Evolutionary conservation across 2,113 vertebrate genomes (phyloP).

Genomic region (Callipepla squamata): DNA sequence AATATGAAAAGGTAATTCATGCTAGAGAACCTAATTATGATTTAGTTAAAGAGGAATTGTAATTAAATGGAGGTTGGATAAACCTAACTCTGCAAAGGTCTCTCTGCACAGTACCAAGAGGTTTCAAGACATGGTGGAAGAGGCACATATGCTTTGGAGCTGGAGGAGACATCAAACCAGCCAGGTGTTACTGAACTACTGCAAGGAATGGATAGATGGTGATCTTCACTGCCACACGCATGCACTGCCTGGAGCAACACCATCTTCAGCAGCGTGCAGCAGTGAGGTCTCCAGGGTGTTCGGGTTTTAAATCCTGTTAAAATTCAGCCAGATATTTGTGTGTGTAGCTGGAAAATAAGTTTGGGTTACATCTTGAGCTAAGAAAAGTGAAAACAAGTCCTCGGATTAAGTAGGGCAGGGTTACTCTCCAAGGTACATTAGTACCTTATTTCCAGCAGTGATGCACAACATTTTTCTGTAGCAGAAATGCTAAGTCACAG

Average conservation of each 20-base stretch:
- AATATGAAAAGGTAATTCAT: background rate
- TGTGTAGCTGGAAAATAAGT: background rate
- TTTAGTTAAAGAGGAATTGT: slow-evolving; percentile 20
- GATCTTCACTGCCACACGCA: background rate
- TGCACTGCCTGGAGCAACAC: too few relatives aligned
- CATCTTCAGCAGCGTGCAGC: background rate
- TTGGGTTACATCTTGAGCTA: background rate
- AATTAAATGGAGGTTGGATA: slow-evolving; percentile 31
- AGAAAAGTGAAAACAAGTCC: background rate
- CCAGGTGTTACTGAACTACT: background rate
- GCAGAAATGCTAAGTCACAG: too few relatives aligned
- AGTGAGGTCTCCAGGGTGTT: background rate
- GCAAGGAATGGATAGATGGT: background rate
- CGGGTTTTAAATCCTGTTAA: background rate
- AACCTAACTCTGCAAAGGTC: slow-evolving; percentile 31
- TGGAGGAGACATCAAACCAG: background rate
- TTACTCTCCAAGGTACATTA: background rate
- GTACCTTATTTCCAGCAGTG: background rate
- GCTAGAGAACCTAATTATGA: background rate
- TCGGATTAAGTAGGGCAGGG: background rate
- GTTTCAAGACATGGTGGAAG: background rate
- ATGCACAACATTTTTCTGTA: background rate
- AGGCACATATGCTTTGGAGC: background rate
- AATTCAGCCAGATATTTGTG: background rate
- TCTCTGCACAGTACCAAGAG: background rate